phyloP scores from a whole-genome alignment of 2,797 vertebrate species.

The Lutjanus campechanus region DNA sequence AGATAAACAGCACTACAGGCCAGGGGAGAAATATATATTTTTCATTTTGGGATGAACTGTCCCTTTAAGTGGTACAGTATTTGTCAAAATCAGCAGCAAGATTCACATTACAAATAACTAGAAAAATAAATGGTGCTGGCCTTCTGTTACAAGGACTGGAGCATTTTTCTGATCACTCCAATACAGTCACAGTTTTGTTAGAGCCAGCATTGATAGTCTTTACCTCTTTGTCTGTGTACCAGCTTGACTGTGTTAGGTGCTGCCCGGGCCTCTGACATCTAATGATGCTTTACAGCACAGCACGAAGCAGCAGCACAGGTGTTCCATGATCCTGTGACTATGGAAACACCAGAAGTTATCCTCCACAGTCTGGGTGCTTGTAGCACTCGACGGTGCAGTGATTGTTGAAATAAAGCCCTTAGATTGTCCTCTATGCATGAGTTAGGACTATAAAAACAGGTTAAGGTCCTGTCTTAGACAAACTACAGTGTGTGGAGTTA shows the following conservation, averaged over 20 bases:
- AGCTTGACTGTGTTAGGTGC: not conserved
- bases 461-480: constrained; percentile 5
- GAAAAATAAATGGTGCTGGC: not conserved
- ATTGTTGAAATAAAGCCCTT: constrained; percentile 1
- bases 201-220: not conserved
- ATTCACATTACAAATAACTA: not conserved
- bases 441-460: not conserved
- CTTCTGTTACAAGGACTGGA: not conserved
- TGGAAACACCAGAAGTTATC: too few species aligned
- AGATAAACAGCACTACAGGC: too few species aligned
- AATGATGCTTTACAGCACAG: not conserved
- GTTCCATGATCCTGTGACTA: not conserved
- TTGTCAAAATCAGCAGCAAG: not conserved
- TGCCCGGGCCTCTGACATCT: not conserved
- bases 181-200: not conserved
- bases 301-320: not conserved
- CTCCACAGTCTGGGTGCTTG: not conserved
- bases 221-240: not conserved
- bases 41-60: too few species aligned
- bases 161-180: not conserved
- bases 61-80: not conserved
- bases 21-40: too few species aligned
- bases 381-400: not conserved
- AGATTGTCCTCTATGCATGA: not conserved
- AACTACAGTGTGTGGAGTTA: not conserved